These are phyloP conservation scores for Tribolium madens DNA, from an alignment of 1,140 invertebrate species.

Conservation along the genomic window DNA sequence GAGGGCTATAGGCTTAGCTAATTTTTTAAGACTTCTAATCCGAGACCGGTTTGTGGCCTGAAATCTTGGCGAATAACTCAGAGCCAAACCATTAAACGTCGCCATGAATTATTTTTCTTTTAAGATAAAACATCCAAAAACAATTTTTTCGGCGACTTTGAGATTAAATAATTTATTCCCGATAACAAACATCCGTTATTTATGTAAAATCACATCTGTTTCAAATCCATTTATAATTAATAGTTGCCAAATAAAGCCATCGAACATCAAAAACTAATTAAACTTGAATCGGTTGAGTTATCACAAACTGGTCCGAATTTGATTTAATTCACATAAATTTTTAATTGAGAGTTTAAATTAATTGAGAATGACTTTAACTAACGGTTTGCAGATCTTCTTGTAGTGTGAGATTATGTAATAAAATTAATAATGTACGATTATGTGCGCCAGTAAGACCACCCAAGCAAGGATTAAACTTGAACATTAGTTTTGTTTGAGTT, in stretches of 20 bases:
- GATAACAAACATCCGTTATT: conserved; percentile 14
- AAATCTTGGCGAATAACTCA: no score
- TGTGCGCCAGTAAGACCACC: conserved; percentile 6
- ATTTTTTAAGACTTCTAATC: background rate
- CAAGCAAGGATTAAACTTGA: background rate
- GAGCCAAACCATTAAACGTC: background rate
- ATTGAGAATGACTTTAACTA: background rate
- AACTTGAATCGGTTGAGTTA: background rate
- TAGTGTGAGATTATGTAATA: conserved; percentile 29
- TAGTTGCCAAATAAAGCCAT: background rate
- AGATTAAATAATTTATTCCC: conserved; percentile 11
- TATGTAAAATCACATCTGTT: background rate
- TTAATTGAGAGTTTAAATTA: conserved; percentile 5
- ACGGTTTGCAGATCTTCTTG: background rate
- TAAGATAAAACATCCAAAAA: background rate
- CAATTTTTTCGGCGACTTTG: background rate
- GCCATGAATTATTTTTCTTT: background rate
- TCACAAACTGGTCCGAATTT: background rate
- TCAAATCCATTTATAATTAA: background rate
- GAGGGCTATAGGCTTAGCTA: background rate
- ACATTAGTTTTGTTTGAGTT: background rate
- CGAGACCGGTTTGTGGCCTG: background rate
- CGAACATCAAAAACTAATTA: conserved; percentile 21
- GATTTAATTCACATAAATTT: conserved; percentile 1
- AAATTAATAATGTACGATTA: conserved; percentile 10